A percentile compares a stretch with the other conserved stretches of the same genome.
Evolutionary conservation across 1,140 invertebrate genomes (phyloP).

Genomic region (Nebria ingens): DNA sequence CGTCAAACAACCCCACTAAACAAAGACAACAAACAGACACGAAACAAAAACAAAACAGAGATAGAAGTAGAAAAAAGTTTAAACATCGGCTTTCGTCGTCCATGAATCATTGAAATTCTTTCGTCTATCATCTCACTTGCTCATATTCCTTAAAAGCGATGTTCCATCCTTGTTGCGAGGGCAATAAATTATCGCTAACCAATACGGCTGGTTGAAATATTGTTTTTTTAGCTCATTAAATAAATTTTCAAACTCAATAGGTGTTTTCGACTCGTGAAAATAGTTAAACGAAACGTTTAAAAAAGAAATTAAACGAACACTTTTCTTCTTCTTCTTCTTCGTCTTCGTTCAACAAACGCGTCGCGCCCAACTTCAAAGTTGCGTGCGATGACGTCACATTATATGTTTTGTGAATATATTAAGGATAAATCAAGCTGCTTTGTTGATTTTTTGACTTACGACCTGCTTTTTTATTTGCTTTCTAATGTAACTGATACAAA

Average conservation of each 20-base stretch:
- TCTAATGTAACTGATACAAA: no score
- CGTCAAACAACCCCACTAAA: background rate
- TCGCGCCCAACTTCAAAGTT: no score
- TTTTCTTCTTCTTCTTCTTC: background rate
- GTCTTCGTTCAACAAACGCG: no score
- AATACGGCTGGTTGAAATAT: slow-evolving; percentile 20
- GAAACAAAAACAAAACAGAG: slow-evolving; percentile 21
- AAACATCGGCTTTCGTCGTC: slow-evolving; percentile 31
- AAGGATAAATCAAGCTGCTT: no score
- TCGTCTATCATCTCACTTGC: slow-evolving; percentile 14
- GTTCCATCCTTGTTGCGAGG: slow-evolving; percentile 8
- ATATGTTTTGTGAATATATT: no score
- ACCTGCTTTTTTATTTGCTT: no score
- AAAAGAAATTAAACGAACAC: slow-evolving; percentile 2
- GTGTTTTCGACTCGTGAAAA: slow-evolving; percentile 18
- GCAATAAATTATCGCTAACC: slow-evolving; percentile 21
- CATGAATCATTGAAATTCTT: slow-evolving; percentile 32
- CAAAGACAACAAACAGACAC: slow-evolving; percentile 30
- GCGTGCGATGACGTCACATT: background rate
- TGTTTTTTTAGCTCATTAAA: slow-evolving; percentile 21
- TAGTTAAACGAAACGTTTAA: slow-evolving; percentile 14
- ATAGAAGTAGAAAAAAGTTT: slow-evolving; percentile 23
- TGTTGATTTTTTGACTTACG: no score
- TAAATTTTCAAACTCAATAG: slow-evolving; percentile 21
- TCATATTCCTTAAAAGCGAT: background rate